phyloP scores from a whole-genome alignment of 2,888 invertebrate species.

The Galerucella nymphaeae region DNA sequence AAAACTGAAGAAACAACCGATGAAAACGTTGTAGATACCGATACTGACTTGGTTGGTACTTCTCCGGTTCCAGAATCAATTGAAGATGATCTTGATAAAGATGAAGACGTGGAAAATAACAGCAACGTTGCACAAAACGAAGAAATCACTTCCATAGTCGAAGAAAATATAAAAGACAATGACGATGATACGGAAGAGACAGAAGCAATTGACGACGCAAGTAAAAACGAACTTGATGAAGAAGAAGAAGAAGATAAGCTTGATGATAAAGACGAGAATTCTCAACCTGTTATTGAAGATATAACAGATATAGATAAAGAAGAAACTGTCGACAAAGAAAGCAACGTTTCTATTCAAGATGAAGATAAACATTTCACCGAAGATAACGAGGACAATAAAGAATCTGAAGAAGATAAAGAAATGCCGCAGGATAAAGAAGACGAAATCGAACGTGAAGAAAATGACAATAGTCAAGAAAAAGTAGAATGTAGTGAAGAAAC shows the following conservation, averaged over 20 bases:
- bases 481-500: conserved; percentile 10
- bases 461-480: conserved; percentile 20
- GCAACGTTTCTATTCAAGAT: not conserved
- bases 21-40: not conserved
- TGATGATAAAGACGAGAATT: not conserved
- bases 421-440: conserved; percentile 20
- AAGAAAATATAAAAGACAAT: conserved; percentile 13
- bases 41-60: not conserved
- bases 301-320: conserved; percentile 5
- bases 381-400: not conserved
- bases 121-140: conserved; percentile 10
- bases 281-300: conserved; percentile 9
- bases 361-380: conserved; percentile 21
- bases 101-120: not conserved
- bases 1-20: conserved; percentile 1
- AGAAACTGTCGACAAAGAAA: conserved; percentile 3
- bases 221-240: not conserved
- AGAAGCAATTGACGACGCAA: conserved; percentile 11
- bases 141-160: conserved; percentile 13
- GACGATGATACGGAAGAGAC: conserved; percentile 5
- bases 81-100: not conserved
- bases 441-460: conserved; percentile 26
- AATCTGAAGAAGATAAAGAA: conserved; percentile 17
- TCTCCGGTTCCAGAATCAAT: not conserved
- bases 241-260: conserved; percentile 23